These are phyloP conservation scores for Caenorhabditis tropicalis DNA, from an alignment of 1,140 invertebrate species.

Conservation along the genomic window DNA sequence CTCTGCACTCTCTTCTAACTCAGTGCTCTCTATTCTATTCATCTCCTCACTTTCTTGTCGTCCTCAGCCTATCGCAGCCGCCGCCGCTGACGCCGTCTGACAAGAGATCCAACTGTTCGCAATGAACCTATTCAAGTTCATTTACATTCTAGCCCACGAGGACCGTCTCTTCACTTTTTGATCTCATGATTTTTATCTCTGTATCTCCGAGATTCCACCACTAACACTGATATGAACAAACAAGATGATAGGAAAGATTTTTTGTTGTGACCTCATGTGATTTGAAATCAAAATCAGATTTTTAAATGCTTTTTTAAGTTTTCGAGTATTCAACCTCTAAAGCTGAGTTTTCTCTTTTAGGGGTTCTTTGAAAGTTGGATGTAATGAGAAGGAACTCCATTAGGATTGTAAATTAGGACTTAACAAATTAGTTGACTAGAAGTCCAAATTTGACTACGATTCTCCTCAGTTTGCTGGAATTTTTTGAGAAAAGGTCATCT, in stretches of 20 bases:
- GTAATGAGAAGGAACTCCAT: no score
- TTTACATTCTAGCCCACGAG: neutral
- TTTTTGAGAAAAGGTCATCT: no score
- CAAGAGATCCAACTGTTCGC: neutral
- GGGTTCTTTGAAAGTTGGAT: no score
- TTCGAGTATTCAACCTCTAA: no score
- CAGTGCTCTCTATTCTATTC: neutral
- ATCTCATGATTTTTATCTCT: no score
- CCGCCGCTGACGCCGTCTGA: neutral
- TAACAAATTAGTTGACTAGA: no score
- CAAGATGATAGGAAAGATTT: neutral
- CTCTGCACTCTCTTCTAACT: neutral
- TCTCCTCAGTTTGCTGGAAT: no score
- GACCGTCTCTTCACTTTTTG: neutral
- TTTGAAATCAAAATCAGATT: neutral
- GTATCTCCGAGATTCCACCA: no score
- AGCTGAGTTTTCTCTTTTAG: no score
- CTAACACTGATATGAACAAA: no score
- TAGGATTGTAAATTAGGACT: no score
- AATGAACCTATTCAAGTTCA: neutral
- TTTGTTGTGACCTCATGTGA: conserved; percentile 27
- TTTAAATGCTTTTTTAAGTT: neutral
- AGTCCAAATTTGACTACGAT: no score
- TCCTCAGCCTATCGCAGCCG: neutral
- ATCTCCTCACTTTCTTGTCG: neutral